Evolutionary conservation across 2,113 vertebrate genomes (phyloP).

Genomic region (Polypterus senegalus): DNA sequence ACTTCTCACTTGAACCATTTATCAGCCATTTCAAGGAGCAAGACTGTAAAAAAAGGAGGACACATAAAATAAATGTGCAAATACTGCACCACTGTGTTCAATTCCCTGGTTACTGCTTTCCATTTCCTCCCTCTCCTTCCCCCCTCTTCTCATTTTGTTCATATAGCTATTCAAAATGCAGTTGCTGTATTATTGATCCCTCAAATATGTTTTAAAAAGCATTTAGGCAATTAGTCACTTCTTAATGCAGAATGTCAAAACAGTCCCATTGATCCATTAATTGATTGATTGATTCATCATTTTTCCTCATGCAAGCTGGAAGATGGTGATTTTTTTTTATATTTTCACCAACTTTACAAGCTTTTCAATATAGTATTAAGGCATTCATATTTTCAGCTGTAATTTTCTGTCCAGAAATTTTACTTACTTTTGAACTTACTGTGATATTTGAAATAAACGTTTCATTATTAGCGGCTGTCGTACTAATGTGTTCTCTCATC

Average conservation of each 20-base stretch:
- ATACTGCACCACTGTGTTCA: conserved; percentile 5
- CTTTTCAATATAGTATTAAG: too few relatives aligned
- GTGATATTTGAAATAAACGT: too few relatives aligned
- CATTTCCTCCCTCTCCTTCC: conserved; percentile 22
- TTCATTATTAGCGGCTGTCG: too few relatives aligned
- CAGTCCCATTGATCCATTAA: conserved; percentile 63
- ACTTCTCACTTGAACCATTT: neutral
- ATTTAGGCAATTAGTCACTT: conserved; percentile 85
- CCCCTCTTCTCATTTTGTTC: conserved; percentile 16
- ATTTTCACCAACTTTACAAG: too few relatives aligned
- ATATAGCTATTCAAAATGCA: conserved; percentile 33
- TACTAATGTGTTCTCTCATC: too few relatives aligned
- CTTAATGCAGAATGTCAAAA: conserved; percentile 89
- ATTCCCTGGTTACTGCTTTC: conserved; percentile 17
- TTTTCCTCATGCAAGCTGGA: conserved; percentile 26
- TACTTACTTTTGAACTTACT: too few relatives aligned
- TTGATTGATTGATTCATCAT: conserved; percentile 74
- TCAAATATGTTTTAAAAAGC: conserved; percentile 73
- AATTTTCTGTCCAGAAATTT: too few relatives aligned
- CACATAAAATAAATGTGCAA: neutral
- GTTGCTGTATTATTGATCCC: conserved; percentile 64
- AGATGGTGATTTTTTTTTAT: too few relatives aligned
- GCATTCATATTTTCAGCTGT: too few relatives aligned
- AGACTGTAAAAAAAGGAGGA: neutral
- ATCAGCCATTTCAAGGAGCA: conserved; percentile 2